Evolutionary conservation across 2,797 vertebrate genomes (phyloP).

Genomic region (Fistularia commersonii): DNA sequence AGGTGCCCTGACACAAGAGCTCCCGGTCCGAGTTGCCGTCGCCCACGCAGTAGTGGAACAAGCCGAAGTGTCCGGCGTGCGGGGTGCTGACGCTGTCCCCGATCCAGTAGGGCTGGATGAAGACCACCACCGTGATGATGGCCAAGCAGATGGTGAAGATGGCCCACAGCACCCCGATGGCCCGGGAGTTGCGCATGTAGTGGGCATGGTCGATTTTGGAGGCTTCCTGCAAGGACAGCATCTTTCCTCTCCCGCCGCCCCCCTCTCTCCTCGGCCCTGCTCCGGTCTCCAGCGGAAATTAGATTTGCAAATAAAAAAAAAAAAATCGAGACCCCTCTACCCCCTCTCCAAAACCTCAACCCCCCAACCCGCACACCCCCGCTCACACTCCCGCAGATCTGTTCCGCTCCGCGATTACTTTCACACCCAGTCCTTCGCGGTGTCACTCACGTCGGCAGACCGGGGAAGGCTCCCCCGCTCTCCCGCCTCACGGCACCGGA

Average conservation of each 20-base stretch:
- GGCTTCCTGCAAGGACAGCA: slow-evolving; percentile 87
- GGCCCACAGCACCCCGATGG: slow-evolving; percentile 88
- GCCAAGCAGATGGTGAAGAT: slow-evolving; percentile 93
- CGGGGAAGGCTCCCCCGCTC: too few species aligned
- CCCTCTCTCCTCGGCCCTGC: neutral
- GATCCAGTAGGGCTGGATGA: slow-evolving; percentile 92
- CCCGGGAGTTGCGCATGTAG: slow-evolving; percentile 88
- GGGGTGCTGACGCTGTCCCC: slow-evolving; percentile 89
- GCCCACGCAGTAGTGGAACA: slow-evolving; percentile 90
- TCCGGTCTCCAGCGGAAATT: too few species aligned
- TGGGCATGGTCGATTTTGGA: slow-evolving; percentile 88
- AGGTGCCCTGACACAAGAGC: slow-evolving; percentile 83
- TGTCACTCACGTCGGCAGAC: too few species aligned
- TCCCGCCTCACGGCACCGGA: too few species aligned
- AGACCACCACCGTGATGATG: slow-evolving; percentile 91
- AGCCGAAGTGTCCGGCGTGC: slow-evolving; percentile 87
- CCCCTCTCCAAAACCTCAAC: too few species aligned
- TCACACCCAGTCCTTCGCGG: too few species aligned
- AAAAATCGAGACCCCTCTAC: too few species aligned
- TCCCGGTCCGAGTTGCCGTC: slow-evolving; percentile 79
- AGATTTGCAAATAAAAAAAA: too few species aligned
- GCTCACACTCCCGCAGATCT: too few species aligned
- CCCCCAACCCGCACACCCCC: too few species aligned
- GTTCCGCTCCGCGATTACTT: too few species aligned
- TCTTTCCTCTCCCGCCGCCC: slow-evolving; percentile 50